A percentile compares a stretch with the other conserved stretches of the same genome.
Conservation (phyloP, 1,140 invertebrate species). For the Pteromalus puparum region DNA sequence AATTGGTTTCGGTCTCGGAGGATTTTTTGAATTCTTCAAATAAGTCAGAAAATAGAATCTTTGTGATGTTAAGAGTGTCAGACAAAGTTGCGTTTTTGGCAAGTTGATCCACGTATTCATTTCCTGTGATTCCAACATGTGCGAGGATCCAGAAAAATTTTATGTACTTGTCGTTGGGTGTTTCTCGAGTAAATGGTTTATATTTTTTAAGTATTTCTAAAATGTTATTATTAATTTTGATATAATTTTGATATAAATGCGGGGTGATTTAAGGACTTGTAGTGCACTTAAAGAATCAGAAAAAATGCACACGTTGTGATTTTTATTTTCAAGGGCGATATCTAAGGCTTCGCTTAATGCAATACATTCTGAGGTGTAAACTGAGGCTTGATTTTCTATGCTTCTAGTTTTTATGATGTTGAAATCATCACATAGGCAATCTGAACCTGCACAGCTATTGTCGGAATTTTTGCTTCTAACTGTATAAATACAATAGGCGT, state of each 20-base stretch:
- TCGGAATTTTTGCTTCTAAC: constrained; percentile 6
- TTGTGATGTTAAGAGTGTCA: too few relatives aligned
- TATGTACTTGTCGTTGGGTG: too few relatives aligned
- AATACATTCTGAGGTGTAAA: constrained; percentile 31
- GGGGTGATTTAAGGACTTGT: background rate
- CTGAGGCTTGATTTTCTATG: background rate
- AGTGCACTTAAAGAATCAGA: background rate
- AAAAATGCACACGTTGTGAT: too few relatives aligned
- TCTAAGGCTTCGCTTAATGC: constrained; percentile 23
- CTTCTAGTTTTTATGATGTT: background rate
- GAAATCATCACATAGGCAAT: background rate
- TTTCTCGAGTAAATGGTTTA: background rate
- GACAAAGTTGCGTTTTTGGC: constrained; percentile 28
- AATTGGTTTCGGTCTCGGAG: too few relatives aligned
- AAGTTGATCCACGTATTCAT: constrained; percentile 24
- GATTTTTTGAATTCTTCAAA: too few relatives aligned
- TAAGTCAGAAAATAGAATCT: too few relatives aligned
- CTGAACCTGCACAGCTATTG: background rate
- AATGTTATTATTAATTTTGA: constrained; percentile 15
- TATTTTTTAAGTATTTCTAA: constrained; percentile 20
- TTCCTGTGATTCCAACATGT: constrained; percentile 16
- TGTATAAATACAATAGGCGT: constrained; percentile 1
- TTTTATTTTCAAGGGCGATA: too few relatives aligned
- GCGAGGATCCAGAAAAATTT: constrained; percentile 39
- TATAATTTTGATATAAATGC: too few relatives aligned